Evolutionary conservation across 1,140 invertebrate species (phyloP).

Genomic region (Diuraphis noxia): DNA sequence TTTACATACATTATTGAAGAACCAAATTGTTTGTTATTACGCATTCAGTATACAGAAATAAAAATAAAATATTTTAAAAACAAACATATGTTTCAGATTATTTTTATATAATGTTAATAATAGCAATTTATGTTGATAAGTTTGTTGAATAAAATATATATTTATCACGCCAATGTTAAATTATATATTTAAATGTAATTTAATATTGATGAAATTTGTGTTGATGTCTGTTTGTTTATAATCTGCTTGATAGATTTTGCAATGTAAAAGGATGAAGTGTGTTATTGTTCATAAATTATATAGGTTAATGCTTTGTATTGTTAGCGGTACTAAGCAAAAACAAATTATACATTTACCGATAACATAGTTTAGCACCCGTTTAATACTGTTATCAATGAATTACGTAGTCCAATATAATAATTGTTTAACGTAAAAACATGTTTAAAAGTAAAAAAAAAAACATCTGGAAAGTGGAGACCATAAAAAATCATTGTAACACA

Average conservation of each 20-base stretch:
- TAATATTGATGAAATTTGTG: not conserved
- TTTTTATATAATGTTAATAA: not conserved
- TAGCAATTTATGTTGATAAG: not conserved
- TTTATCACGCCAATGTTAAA: not conserved
- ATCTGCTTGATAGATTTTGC: not conserved
- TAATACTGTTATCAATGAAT: not conserved
- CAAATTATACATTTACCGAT: not conserved
- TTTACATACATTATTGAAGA: not conserved
- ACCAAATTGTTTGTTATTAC: not conserved
- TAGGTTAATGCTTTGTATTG: not conserved
- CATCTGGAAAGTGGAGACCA: not conserved
- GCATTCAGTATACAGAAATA: not conserved
- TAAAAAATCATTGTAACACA: not conserved
- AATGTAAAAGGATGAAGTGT: not conserved
- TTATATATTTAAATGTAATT: not conserved
- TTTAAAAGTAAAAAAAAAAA: not conserved
- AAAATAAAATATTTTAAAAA: not conserved
- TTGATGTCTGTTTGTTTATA: not conserved
- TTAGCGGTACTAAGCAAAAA: not conserved
- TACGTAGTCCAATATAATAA: not conserved
- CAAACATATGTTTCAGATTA: not conserved
- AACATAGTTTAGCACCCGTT: not conserved
- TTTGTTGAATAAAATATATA: not conserved
- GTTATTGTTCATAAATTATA: constrained; percentile 3
- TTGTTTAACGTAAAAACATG: not conserved